Conservation (phyloP, 2,113 vertebrate genomes). For the Bungarus multicinctus region DNA sequence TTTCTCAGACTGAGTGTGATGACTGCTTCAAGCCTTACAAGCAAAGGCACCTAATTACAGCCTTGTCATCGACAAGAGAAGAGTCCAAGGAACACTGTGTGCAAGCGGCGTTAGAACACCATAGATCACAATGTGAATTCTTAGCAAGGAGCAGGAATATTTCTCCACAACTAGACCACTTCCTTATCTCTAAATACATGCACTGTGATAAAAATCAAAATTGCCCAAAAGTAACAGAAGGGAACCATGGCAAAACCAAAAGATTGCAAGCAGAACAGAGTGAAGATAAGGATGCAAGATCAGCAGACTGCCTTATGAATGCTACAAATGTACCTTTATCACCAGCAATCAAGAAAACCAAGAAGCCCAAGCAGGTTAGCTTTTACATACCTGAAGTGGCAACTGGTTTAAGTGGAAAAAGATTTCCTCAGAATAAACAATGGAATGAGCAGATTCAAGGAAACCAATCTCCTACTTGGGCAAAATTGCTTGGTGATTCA, state of each 20-base stretch:
- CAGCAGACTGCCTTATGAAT: slow-evolving; percentile 43
- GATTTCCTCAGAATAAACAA: slow-evolving; percentile 12
- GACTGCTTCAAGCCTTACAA: slow-evolving; percentile 39
- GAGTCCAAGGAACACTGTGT: slow-evolving; percentile 14
- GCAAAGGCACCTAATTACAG: slow-evolving; percentile 46
- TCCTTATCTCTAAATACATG: slow-evolving; percentile 63
- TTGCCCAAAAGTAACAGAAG: slow-evolving; percentile 46
- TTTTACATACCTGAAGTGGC: slow-evolving; percentile 64
- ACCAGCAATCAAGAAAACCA: slow-evolving; percentile 53
- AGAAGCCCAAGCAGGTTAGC: slow-evolving; percentile 59
- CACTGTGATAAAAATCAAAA: slow-evolving; percentile 52
- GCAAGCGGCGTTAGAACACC: slow-evolving; percentile 23
- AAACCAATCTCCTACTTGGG: not conserved
- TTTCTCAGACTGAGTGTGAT: slow-evolving; percentile 39
- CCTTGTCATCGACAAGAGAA: slow-evolving; percentile 17
- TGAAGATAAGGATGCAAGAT: slow-evolving; percentile 44
- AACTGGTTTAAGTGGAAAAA: slow-evolving; percentile 16
- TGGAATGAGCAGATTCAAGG: not conserved
- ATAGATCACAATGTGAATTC: slow-evolving; percentile 27
- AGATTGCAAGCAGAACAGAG: slow-evolving; percentile 51
- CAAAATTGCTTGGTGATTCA: not conserved
- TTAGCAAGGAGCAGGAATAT: slow-evolving; percentile 37
- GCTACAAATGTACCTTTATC: slow-evolving; percentile 33
- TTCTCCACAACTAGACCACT: slow-evolving; percentile 39
- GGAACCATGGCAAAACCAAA: slow-evolving; percentile 6